Conservation (phyloP, 2,113 vertebrate species). For the Burhinus bistriatus region DNA sequence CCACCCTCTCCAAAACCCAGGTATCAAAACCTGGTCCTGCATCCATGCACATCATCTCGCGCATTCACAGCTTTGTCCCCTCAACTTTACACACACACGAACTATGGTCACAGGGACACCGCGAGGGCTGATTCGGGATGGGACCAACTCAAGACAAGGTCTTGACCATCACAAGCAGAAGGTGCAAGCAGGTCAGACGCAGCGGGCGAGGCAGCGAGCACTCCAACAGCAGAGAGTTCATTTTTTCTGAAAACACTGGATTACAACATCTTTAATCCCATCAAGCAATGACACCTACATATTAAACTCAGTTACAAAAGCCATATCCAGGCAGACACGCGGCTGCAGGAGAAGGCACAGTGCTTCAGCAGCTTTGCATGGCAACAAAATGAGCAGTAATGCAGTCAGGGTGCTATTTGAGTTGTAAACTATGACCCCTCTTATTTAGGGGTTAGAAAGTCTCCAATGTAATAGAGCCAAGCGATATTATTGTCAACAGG, state of each 20-base stretch:
- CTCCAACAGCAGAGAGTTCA: background rate
- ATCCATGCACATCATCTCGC: background rate
- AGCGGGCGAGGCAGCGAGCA: accelerated
- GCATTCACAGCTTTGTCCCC: background rate
- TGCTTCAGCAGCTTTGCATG: background rate
- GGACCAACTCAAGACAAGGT: background rate
- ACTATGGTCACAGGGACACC: background rate
- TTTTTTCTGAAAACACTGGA: background rate
- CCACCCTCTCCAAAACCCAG: background rate
- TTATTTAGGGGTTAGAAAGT: background rate
- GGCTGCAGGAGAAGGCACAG: background rate
- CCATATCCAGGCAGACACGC: background rate
- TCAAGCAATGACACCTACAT: background rate
- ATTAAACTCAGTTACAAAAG: background rate
- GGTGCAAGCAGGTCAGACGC: background rate
- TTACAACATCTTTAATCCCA: background rate
- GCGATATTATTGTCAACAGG: background rate
- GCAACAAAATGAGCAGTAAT: background rate
- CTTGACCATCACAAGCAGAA: accelerated
- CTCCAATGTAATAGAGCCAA: background rate
- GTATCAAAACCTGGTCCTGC: background rate
- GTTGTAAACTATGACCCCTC: background rate
- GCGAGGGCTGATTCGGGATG: background rate
- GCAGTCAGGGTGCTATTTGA: background rate
- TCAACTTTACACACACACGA: background rate